Percentiles rank a stretch among this genome's conserved stretches.
phyloP scores from a whole-genome alignment of 2,888 invertebrate genomes.

The Elysia crispata region DNA sequence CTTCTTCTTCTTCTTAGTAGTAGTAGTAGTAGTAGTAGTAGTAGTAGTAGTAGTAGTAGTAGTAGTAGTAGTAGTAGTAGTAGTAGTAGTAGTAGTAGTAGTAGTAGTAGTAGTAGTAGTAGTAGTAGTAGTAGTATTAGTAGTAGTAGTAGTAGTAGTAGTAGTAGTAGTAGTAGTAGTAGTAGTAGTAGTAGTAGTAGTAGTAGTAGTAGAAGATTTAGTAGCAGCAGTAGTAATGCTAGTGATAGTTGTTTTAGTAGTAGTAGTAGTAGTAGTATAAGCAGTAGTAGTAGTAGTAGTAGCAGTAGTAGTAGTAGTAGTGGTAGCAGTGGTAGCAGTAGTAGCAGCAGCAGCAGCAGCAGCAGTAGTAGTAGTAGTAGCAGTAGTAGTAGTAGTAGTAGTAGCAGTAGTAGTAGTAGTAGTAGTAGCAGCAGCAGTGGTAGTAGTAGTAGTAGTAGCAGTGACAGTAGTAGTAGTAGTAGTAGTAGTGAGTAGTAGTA shows the following conservation, averaged over 20 bases:
- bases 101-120: conserved; percentile 31
- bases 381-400: conserved; percentile 17
- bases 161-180: conserved; percentile 20
- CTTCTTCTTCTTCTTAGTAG: neutral
- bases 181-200: conserved; percentile 11
- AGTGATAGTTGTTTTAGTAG: conserved; percentile 2
- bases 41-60: conserved; percentile 27
- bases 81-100: conserved; percentile 31
- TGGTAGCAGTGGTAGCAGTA: conserved; percentile 7
- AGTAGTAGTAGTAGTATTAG: conserved; percentile 33
- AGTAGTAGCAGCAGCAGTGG: conserved; percentile 15
- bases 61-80: conserved; percentile 36
- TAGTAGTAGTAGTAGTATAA: conserved; percentile 1
- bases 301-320: neutral
- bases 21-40: neutral
- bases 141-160: neutral
- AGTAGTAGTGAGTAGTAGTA: too few species aligned
- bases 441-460: conserved; percentile 18
- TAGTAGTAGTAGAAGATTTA: conserved; percentile 15
- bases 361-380: conserved; percentile 23
- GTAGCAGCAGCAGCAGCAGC: neutral
- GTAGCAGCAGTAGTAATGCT: neutral
- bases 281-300: conserved; percentile 13
- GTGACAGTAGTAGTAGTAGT: too few species aligned
- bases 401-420: conserved; percentile 22